A percentile compares a stretch with the other conserved stretches of the same genome.
Conservation (phyloP, 2,888 invertebrate genomes). For the Acanthacorydalis orientalis region DNA sequence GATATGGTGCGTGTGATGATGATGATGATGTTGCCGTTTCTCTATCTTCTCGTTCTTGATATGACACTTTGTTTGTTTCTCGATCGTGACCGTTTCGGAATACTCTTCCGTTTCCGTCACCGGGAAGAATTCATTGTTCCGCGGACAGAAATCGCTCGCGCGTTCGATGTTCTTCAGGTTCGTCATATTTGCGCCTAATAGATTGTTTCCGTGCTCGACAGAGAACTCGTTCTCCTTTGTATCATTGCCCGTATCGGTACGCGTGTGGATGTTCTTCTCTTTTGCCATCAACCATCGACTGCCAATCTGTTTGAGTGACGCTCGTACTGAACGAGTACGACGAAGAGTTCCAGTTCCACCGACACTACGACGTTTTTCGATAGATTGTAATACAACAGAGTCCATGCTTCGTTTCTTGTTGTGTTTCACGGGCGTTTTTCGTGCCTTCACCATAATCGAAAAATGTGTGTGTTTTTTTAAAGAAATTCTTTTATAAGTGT, state of each 20-base stretch:
- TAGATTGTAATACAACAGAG: slow-evolving; percentile 7
- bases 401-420: slow-evolving; percentile 17
- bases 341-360: slow-evolving; percentile 27
- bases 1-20: neutral
- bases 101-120: neutral
- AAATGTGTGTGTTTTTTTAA: no score
- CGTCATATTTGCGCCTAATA: neutral
- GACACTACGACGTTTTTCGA: slow-evolving; percentile 16
- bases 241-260: slow-evolving; percentile 13
- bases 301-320: slow-evolving; percentile 48
- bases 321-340: slow-evolving; percentile 51
- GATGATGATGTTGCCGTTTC: neutral
- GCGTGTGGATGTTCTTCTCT: slow-evolving; percentile 18
- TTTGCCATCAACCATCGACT: slow-evolving; percentile 31
- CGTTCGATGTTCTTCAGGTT: neutral
- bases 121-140: neutral
- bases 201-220: neutral
- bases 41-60: neutral
- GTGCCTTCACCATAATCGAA: slow-evolving; percentile 20
- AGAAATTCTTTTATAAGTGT: no score
- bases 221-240: neutral
- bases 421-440: slow-evolving; percentile 8
- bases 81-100: neutral
- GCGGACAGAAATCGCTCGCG: neutral
- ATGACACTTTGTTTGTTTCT: neutral